phyloP scores from a whole-genome alignment of 2,797 vertebrate genomes.

The Lophius americanus region DNA sequence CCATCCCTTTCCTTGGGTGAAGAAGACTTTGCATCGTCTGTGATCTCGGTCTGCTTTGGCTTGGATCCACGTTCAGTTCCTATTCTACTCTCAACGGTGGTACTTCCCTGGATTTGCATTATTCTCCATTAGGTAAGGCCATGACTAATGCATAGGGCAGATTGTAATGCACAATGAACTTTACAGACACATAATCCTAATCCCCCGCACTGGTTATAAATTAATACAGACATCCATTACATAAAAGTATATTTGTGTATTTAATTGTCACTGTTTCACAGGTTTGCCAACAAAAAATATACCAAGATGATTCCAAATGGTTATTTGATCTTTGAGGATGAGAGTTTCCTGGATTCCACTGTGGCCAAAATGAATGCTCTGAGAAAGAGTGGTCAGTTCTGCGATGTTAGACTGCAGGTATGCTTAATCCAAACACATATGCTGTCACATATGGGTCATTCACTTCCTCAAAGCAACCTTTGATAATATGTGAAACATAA shows the following conservation, averaged over 20 bases:
- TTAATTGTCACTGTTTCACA: slow-evolving; percentile 28
- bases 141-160: slow-evolving; percentile 60
- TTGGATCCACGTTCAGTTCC: slow-evolving; percentile 63
- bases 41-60: slow-evolving; percentile 71
- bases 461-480: not conserved
- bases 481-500: slow-evolving; percentile 10
- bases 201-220: slow-evolving; percentile 52
- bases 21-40: slow-evolving; percentile 68
- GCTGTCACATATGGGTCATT: not conserved
- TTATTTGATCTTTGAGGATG: slow-evolving; percentile 98
- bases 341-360: slow-evolving; percentile 97
- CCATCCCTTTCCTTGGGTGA: slow-evolving; percentile 66
- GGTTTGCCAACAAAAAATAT: slow-evolving; percentile 67
- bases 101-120: slow-evolving; percentile 65
- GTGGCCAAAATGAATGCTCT: slow-evolving; percentile 99
- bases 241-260: not conserved
- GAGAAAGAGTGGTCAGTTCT: slow-evolving; percentile 98
- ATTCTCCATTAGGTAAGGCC: slow-evolving; percentile 80
- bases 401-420: slow-evolving; percentile 98
- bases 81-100: slow-evolving; percentile 56
- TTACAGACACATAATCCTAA: slow-evolving; percentile 56
- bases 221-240: slow-evolving; percentile 40
- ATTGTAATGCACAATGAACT: slow-evolving; percentile 51
- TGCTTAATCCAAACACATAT: not conserved
- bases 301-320: slow-evolving; percentile 97